phyloP scores from a whole-genome alignment of 2,888 invertebrate genomes.

The Rhagophthalmus giganteus region DNA sequence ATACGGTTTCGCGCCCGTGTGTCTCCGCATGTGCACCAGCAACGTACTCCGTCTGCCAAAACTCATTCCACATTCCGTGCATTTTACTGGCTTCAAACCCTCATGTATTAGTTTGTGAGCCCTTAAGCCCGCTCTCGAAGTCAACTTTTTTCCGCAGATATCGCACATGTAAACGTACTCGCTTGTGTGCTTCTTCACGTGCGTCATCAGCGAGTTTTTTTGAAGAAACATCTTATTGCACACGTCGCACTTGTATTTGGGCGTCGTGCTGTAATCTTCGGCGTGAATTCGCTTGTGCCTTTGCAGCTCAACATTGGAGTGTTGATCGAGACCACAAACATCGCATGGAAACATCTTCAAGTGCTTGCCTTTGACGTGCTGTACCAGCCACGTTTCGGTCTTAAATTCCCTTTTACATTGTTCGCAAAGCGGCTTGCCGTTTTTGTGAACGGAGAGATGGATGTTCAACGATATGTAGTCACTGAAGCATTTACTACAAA shows the following conservation, averaged over 20 bases:
- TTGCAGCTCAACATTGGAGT: too few species aligned
- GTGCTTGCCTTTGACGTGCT: too few species aligned
- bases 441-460: too few species aligned
- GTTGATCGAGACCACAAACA: too few species aligned
- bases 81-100: conserved; percentile 53
- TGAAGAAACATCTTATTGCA: neutral
- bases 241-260: neutral
- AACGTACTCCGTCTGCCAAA: conserved; percentile 56
- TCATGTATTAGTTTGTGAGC: conserved; percentile 54
- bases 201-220: neutral
- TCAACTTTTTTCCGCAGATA: conserved; percentile 37
- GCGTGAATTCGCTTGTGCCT: too few species aligned
- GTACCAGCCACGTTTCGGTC: too few species aligned
- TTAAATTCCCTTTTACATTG: too few species aligned
- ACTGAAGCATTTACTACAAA: too few species aligned
- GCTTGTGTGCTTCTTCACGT: conserved; percentile 47
- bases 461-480: too few species aligned
- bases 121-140: conserved; percentile 49
- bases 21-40: conserved; percentile 57
- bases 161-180: conserved; percentile 42
- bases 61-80: conserved; percentile 60
- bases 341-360: too few species aligned
- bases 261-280: too few species aligned
- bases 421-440: too few species aligned
- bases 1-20: conserved; percentile 58